A percentile compares a stretch with the other conserved stretches of the same genome.
Conservation (phyloP, 1,140 invertebrate genomes). For the Hycleus phaleratus region DNA sequence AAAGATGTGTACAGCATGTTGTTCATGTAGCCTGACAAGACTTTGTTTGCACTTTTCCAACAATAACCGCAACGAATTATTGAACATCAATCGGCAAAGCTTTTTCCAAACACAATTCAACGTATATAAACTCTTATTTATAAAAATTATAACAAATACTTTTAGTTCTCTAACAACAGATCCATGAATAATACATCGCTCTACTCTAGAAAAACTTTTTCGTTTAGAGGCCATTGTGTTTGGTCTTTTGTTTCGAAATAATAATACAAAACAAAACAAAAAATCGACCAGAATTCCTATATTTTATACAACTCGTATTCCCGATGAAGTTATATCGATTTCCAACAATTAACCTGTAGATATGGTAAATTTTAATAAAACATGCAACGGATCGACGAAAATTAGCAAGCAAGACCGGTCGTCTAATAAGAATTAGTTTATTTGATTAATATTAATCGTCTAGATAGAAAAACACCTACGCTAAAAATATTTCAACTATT, state of each 20-base stretch:
- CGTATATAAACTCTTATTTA: too few species aligned
- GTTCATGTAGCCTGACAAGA: too few species aligned
- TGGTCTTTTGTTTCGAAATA: constrained; percentile 18
- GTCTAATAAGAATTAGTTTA: constrained; percentile 7
- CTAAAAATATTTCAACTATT: background rate
- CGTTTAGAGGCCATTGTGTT: constrained; percentile 23
- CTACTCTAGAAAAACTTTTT: constrained; percentile 17
- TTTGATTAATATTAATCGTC: constrained; percentile 7
- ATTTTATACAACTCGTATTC: constrained; percentile 5
- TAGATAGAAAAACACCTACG: constrained; percentile 8
- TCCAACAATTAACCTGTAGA: constrained; percentile 27
- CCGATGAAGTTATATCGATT: constrained; percentile 31
- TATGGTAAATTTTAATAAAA: constrained; percentile 20
- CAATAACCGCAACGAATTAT: too few species aligned
- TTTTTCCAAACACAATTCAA: too few species aligned
- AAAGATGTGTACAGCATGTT: background rate
- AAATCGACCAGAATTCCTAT: constrained; percentile 13
- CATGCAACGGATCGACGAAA: too few species aligned
- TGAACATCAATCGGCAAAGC: too few species aligned
- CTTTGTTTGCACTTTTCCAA: too few species aligned
- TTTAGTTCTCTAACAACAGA: too few species aligned
- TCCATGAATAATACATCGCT: constrained; percentile 25
- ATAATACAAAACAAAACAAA: constrained; percentile 13
- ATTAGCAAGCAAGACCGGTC: too few species aligned
- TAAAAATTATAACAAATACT: too few species aligned